Evolutionary conservation across 2,797 vertebrate species (phyloP).

Genomic region (Trachurus trachurus): DNA sequence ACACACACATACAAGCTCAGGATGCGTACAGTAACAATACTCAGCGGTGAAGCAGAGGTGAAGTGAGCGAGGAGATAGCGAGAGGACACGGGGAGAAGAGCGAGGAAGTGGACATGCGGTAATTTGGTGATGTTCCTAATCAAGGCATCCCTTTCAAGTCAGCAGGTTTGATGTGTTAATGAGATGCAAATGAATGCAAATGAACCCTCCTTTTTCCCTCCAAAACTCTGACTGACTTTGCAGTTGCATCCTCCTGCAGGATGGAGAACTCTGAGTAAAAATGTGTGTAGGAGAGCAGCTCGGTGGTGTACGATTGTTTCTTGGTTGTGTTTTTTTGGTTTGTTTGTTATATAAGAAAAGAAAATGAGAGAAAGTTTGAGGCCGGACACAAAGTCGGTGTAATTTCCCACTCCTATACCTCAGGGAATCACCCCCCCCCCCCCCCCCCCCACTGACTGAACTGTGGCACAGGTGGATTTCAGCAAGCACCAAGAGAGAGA

Average conservation of each 20-base stretch:
- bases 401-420: background rate
- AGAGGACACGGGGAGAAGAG: slow-evolving; percentile 20
- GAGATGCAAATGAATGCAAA: slow-evolving; percentile 84
- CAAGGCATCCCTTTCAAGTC: slow-evolving; percentile 81
- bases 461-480: slow-evolving; percentile 1
- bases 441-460: slow-evolving; percentile 27
- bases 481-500: background rate
- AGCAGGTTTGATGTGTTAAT: slow-evolving; percentile 86
- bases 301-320: slow-evolving; percentile 14
- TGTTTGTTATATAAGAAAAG: background rate
- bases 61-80: slow-evolving; percentile 9
- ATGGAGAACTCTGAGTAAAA: slow-evolving; percentile 37
- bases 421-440: slow-evolving; percentile 35
- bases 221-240: slow-evolving; percentile 61
- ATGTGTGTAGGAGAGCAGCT: background rate
- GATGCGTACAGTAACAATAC: slow-evolving; percentile 12
- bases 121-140: slow-evolving; percentile 77
- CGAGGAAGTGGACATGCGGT: slow-evolving; percentile 58
- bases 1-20: slow-evolving; percentile 1
- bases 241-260: slow-evolving; percentile 36
- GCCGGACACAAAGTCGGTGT: slow-evolving; percentile 22
- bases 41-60: slow-evolving; percentile 1
- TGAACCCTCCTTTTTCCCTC: slow-evolving; percentile 60
- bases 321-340: background rate
- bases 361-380: slow-evolving; percentile 12